Evolutionary conservation across 53 echinoderm and acorn worm species (phyloP).

Genomic region (Temnopleurus reevesii): DNA sequence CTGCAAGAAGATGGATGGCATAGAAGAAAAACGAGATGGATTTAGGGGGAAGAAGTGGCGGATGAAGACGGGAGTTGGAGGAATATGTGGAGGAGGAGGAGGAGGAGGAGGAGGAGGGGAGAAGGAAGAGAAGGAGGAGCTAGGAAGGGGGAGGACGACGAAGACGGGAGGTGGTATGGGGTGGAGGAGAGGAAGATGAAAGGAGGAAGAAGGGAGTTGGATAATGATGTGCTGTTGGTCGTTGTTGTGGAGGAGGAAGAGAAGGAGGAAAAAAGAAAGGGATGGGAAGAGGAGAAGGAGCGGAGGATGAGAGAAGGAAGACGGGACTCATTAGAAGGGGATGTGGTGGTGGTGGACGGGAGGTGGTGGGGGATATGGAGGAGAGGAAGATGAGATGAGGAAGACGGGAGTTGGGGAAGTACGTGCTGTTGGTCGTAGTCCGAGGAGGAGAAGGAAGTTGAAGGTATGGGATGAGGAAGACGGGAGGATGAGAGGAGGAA

Average conservation of each 20-base stretch:
- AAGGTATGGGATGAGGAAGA: background rate
- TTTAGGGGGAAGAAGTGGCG: background rate
- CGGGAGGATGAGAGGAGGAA: background rate
- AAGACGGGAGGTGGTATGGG: background rate
- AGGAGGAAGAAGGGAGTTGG: background rate
- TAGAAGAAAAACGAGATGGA: no score
- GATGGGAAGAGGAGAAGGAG: background rate
- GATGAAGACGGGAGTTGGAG: background rate
- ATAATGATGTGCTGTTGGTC: background rate
- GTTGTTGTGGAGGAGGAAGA: background rate
- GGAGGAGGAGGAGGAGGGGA: background rate
- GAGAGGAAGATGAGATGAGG: background rate
- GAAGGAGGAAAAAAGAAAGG: background rate
- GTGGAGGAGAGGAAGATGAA: background rate
- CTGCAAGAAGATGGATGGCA: no score
- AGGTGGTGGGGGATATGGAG: no score
- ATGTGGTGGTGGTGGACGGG: background rate
- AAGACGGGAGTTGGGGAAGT: background rate
- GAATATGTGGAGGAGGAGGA: background rate
- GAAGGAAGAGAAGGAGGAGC: background rate
- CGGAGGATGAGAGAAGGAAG: background rate
- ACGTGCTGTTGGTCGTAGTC: background rate
- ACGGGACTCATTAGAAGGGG: background rate
- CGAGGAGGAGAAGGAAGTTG: background rate
- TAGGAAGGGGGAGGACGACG: background rate